These are phyloP conservation scores for Apocheima hispidaria DNA, from an alignment of 2,888 invertebrate genomes.

Conservation along the genomic window DNA sequence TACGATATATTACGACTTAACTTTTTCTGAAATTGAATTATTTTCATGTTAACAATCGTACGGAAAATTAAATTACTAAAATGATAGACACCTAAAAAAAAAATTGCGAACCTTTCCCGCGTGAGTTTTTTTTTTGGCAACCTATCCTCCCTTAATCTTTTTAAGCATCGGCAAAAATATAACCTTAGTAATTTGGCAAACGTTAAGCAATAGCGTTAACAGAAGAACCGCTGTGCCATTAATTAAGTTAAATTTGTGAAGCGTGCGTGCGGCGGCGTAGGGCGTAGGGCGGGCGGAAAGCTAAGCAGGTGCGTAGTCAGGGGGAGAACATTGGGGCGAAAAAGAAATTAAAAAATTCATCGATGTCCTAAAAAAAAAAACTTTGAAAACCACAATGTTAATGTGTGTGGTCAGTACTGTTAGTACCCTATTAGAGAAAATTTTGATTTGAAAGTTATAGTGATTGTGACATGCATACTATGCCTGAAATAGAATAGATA, in stretches of 20 bases:
- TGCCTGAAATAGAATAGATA: too few relatives aligned
- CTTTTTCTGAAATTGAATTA: too few relatives aligned
- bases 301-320: conserved; percentile 1
- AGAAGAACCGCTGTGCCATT: conserved; percentile 61
- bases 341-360: neutral
- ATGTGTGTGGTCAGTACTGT: neutral
- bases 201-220: conserved; percentile 52
- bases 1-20: too few relatives aligned
- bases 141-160: conserved; percentile 33
- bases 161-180: conserved; percentile 46
- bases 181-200: conserved; percentile 53
- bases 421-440: too few relatives aligned
- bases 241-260: conserved; percentile 70
- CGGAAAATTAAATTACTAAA: too few relatives aligned
- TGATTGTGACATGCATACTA: too few relatives aligned
- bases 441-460: too few relatives aligned
- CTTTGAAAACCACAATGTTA: neutral
- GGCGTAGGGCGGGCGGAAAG: conserved; percentile 34
- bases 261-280: conserved; percentile 36
- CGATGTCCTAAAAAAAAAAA: neutral
- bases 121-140: neutral
- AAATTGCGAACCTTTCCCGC: neutral
- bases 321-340: conserved; percentile 10
- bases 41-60: neutral
- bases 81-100: too few relatives aligned